These are phyloP conservation scores for Ranitomeya imitator DNA, from an alignment of 2,113 vertebrate genomes.

Conservation along the genomic window DNA sequence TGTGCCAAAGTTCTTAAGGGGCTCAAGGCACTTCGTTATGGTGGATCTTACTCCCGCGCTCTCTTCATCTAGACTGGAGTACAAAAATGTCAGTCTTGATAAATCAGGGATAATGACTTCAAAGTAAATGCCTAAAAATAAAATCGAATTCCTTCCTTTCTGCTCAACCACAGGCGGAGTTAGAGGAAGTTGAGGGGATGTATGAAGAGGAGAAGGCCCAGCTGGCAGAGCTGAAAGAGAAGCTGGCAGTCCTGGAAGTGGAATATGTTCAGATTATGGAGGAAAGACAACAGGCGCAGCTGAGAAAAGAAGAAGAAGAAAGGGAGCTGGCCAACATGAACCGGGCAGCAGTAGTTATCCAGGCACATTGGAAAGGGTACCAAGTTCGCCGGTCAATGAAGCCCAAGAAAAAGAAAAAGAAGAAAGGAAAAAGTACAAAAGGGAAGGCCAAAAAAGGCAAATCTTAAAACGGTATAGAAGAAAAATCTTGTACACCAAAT, in stretches of 20 bases:
- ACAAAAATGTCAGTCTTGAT: too few species aligned
- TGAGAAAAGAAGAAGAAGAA: slow-evolving; percentile 69
- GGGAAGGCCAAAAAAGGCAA: slow-evolving; percentile 65
- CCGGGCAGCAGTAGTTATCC: slow-evolving; percentile 75
- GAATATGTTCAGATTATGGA: slow-evolving; percentile 78
- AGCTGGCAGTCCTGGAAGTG: slow-evolving; percentile 66
- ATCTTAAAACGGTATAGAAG: slow-evolving; percentile 1
- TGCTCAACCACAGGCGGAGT: slow-evolving; percentile 68
- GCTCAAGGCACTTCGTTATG: too few species aligned
- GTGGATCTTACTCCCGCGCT: too few species aligned
- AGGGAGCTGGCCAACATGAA: slow-evolving; percentile 70
- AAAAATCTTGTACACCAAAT: neutral
- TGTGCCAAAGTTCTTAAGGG: too few species aligned
- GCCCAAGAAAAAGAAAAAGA: slow-evolving; percentile 71
- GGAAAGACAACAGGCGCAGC: slow-evolving; percentile 64
- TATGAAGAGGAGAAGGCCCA: slow-evolving; percentile 72
- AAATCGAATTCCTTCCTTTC: neutral
- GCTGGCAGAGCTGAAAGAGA: slow-evolving; percentile 69
- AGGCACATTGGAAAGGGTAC: slow-evolving; percentile 86
- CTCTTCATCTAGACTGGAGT: too few species aligned
- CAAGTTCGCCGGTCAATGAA: slow-evolving; percentile 75
- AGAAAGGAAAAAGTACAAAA: slow-evolving; percentile 46
- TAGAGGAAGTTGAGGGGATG: slow-evolving; percentile 66
- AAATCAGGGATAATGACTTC: neutral
- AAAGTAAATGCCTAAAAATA: neutral